These are phyloP conservation scores for Vesta saturnalis DNA, from an alignment of 2,888 invertebrate species.

Conservation along the genomic window DNA sequence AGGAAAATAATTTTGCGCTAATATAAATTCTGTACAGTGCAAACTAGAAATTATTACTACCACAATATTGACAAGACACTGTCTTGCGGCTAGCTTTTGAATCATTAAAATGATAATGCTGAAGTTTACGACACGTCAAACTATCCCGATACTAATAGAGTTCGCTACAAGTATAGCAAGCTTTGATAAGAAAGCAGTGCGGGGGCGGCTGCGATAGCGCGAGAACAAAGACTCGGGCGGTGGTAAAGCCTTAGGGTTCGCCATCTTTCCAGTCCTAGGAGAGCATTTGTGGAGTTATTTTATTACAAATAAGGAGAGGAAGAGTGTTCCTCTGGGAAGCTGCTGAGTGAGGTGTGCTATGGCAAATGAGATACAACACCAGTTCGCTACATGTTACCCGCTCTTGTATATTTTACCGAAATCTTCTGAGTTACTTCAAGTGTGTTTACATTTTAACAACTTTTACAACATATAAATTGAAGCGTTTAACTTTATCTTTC, in stretches of 20 bases:
- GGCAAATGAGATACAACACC: conserved; percentile 60
- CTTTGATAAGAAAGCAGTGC: conserved; percentile 42
- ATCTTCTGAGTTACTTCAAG: conserved; percentile 42
- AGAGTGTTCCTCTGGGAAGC: conserved; percentile 61
- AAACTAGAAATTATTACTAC: conserved; percentile 41
- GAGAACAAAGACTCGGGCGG: conserved; percentile 52
- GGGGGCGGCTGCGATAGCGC: conserved; percentile 43
- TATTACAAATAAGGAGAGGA: conserved; percentile 64
- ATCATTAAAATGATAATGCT: conserved; percentile 59
- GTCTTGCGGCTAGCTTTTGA: conserved; percentile 45
- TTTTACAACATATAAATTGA: conserved; percentile 37
- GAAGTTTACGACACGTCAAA: conserved; percentile 56
- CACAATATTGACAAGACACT: conserved; percentile 42
- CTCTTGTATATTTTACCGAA: conserved; percentile 46
- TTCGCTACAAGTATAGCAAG: conserved; percentile 39
- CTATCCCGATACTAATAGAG: conserved; percentile 51
- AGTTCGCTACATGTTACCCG: conserved; percentile 44
- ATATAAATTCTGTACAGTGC: conserved; percentile 44
- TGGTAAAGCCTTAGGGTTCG: conserved; percentile 54
- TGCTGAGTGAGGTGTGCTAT: conserved; percentile 59
- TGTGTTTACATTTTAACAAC: conserved; percentile 41
- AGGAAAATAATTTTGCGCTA: conserved; percentile 46
- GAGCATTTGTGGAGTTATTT: conserved; percentile 63
- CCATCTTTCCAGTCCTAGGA: conserved; percentile 60
- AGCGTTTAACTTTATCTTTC: conserved; percentile 34